Evolutionary conservation across 2,797 vertebrate species (phyloP), one percentile per base, ranked within the genome.

Genomic region (Coccyzus lansbergi): DNA sequence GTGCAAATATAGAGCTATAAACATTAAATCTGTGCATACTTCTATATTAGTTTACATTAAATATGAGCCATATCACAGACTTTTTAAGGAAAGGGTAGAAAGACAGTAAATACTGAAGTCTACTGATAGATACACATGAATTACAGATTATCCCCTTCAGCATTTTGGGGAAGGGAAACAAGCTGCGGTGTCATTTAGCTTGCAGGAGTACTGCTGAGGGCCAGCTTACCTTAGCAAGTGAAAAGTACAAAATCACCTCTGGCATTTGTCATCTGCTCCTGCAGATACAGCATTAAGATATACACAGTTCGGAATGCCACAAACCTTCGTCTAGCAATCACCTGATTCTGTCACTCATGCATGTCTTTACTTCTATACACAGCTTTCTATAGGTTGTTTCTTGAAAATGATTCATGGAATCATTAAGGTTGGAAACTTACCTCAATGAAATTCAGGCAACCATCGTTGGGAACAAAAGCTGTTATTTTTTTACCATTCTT

Each of bases 401-500:
- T 21, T 55, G 34, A 34, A 13, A n/a, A n/a, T n/a, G n/a, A n/a
- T n/a, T n/a, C n/a, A n/a, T n/a, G n/a, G n/a, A n/a, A n/a, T n/a
- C n/a, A n/a, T n/a, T n/a, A n/a, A n/a, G n/a, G n/a, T n/a, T n/a
- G n/a, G n/a, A n/a, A n/a, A 60, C 20, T 62, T 21, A 82, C 98
- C 98, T 99, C 98, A 21, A 98, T 99, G 92, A 98, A 98, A 96
- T 99, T 98, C 93, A 99, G 97, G 96, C 98, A 98, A 62, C 99
- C 98, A 29, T 99, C 98, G 2, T 98, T 98, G 88, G 98, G 98
- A 93, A 99, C 98, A 88, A 99, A 98, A 49, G 98, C 98, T 17
- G 98, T 99, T 97, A 98, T 99, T 95, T 99, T 99, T 95, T 99
- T 99, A 95, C 98, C 98, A 10, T 99, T 99, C 97, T 99, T 99